Percentiles rank a stretch among this genome's conserved stretches.
These are phyloP conservation scores for Drepana arcuata DNA, from an alignment of 1,140 invertebrate genomes.

Conservation along the genomic window DNA sequence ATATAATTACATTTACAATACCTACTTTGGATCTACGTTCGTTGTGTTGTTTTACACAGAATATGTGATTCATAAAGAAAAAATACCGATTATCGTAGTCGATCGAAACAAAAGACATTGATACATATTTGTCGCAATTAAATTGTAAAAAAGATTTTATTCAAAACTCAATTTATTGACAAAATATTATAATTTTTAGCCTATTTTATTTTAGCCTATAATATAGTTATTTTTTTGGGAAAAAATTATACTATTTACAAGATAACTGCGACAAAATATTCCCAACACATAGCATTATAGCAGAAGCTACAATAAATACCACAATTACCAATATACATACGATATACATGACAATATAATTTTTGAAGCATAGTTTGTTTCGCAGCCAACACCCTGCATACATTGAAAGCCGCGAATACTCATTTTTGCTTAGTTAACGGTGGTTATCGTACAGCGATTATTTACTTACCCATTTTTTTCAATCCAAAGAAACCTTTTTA, in stretches of 20 bases:
- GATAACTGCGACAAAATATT: slow-evolving; percentile 8
- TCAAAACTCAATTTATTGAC: slow-evolving; percentile 3
- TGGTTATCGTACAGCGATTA: slow-evolving; percentile 52
- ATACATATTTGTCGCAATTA: neutral
- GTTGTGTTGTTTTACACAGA: slow-evolving; percentile 19
- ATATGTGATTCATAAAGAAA: slow-evolving; percentile 7
- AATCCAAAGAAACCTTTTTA: too few species aligned
- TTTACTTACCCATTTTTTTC: too few species aligned
- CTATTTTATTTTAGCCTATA: too few species aligned
- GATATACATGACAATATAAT: slow-evolving; percentile 20
- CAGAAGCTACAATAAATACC: slow-evolving; percentile 27
- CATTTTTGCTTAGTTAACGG: slow-evolving; percentile 21
- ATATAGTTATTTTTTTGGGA: slow-evolving; percentile 5
- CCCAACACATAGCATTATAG: slow-evolving; percentile 25
- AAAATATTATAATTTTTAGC: slow-evolving; percentile 1
- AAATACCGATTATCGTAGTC: neutral
- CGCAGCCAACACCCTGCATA: slow-evolving; percentile 70
- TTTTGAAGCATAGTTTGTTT: too few species aligned
- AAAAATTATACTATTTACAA: slow-evolving; percentile 31
- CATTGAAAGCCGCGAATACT: slow-evolving; percentile 52
- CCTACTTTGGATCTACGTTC: slow-evolving; percentile 64
- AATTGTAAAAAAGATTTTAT: neutral
- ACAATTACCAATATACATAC: slow-evolving; percentile 10
- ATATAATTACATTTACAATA: slow-evolving; percentile 51
- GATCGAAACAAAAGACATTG: neutral